Percentiles rank a stretch among this genome's conserved stretches.
phyloP scores from a whole-genome alignment of 1,140 invertebrate genomes.

The Patella vulgata region DNA sequence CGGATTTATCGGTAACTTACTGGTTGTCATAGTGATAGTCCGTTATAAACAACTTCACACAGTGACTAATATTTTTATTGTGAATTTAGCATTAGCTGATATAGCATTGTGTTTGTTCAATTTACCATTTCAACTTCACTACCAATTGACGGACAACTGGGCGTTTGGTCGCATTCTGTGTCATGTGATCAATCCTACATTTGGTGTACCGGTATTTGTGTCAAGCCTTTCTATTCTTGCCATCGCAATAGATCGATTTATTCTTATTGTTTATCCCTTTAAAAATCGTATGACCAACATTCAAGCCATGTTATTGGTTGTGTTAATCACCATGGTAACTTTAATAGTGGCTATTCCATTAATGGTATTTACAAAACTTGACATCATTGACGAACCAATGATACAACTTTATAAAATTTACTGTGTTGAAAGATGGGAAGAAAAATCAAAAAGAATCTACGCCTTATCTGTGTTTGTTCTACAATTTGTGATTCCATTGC shows the following conservation, averaged over 20 bases:
- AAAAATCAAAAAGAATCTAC: conserved; percentile 37
- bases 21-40: conserved; percentile 86
- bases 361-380: conserved; percentile 50
- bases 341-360: conserved; percentile 55
- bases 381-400: conserved; percentile 35
- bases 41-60: conserved; percentile 93
- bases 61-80: conserved; percentile 97
- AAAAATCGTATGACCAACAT: conserved; percentile 48
- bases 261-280: conserved; percentile 74
- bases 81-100: conserved; percentile 94
- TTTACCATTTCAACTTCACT: conserved; percentile 77
- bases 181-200: conserved; percentile 57
- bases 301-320: conserved; percentile 46
- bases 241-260: conserved; percentile 77
- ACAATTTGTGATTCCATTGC: conserved; percentile 59
- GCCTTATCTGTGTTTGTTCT: conserved; percentile 52
- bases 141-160: conserved; percentile 88
- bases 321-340: conserved; percentile 47
- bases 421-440: conserved; percentile 60
- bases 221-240: conserved; percentile 77
- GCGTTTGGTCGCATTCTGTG: conserved; percentile 73
- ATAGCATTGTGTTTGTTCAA: conserved; percentile 91
- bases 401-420: conserved; percentile 39
- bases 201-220: conserved; percentile 75
- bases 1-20: conserved; percentile 79